Evolutionary conservation across 2,888 invertebrate species (phyloP), one percentile per base, ranked within the genome.

Genomic region (Drosophila percnosoma): DNA sequence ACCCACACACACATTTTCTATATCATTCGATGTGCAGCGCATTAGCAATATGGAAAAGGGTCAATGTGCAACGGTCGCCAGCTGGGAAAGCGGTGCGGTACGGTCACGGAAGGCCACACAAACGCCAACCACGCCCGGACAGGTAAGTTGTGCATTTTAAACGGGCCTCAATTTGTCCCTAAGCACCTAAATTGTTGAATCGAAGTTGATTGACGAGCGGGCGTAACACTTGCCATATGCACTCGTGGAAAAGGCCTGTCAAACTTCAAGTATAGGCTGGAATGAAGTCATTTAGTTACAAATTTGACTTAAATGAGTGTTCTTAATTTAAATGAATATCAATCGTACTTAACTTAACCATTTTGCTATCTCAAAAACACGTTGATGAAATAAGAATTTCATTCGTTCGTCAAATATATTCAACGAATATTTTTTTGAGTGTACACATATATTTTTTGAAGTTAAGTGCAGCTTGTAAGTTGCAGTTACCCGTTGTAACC

Each of bases 41-140:
- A 93, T 95, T 71, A 95, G 95, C 75, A 95, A 94, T 64, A 93
- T 95, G 87, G 96, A 96, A 87, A 95, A 95, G 90, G 95, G 95
- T 49, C 95, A 95, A 62, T 95, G 95, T 85, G 94, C 95, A 79
- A 95, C 95, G n/a, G 94, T 95, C 42, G 95, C 95, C 0, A 95
- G 95, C n/a, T 95, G 95, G 95, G 95, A 95, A 75, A 94, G 95
- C 7, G 94, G 94, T 52, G 95, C 94, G 7, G 95, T 95, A 33
- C 92, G 95, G 40, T 95, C 95, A 87, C 94, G 95, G 66, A 95
- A 95, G 91, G 94, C 93, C 68, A 92, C 93, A 70, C 93, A 92
- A 88, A 93, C 93, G 36, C 92, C 93, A 70, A 93, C 93, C 58
- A 93, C 93, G 36, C 93, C 93, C 7, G 93, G 93, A 59, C 93